A percentile compares a stretch with the other conserved stretches of the same genome.
Evolutionary conservation across 1,140 invertebrate genomes (phyloP).

Genomic region (Olivierus martensii): DNA sequence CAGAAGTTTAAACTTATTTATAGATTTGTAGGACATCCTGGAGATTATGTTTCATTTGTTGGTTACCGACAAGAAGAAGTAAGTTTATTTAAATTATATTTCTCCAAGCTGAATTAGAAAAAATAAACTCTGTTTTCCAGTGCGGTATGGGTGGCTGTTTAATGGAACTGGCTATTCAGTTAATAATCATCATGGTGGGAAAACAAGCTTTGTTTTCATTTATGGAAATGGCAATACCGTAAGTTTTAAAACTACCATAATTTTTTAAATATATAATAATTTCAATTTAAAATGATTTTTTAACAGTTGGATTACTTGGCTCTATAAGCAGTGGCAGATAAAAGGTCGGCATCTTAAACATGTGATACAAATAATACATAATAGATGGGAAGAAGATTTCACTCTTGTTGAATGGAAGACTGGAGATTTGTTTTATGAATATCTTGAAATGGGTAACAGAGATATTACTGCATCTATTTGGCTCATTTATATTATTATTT

Average conservation of each 20-base stretch:
- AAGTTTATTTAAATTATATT: conserved; percentile 15
- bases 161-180: conserved; percentile 47
- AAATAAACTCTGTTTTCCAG: conserved; percentile 22
- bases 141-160: conserved; percentile 50
- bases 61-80: conserved; percentile 71
- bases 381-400: conserved; percentile 73
- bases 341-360: conserved; percentile 2
- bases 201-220: conserved; percentile 49
- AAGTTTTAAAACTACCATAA: conserved; percentile 22
- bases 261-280: background rate
- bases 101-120: background rate
- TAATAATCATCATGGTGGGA: conserved; percentile 54
- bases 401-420: conserved; percentile 77
- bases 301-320: conserved; percentile 9
- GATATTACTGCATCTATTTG: too few species aligned
- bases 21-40: conserved; percentile 56
- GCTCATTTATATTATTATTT: too few species aligned
- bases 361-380: background rate
- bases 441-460: conserved; percentile 86
- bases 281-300: background rate
- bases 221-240: conserved; percentile 45
- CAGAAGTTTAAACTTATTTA: conserved; percentile 6
- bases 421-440: conserved; percentile 87
- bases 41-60: conserved; percentile 57
- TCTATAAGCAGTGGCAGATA: conserved; percentile 9